Evolutionary conservation across 2,888 invertebrate genomes (phyloP).

Genomic region (Theretra japonica): DNA sequence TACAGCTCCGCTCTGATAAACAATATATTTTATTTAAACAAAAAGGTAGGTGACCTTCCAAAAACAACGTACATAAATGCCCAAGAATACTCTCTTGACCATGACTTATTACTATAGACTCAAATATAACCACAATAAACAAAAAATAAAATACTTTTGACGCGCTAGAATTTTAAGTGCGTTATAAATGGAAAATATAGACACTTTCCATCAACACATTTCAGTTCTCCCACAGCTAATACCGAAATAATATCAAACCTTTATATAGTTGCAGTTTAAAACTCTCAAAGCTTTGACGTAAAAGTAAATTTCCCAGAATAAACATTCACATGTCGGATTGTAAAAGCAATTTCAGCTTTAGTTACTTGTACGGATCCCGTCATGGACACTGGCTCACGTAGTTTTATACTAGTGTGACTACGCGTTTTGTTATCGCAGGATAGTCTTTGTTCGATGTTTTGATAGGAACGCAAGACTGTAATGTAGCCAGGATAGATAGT

Average conservation of each 20-base stretch:
- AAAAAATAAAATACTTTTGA: not conserved
- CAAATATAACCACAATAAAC: not conserved
- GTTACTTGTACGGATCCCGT: conserved; percentile 33
- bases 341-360: conserved; percentile 43
- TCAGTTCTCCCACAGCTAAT: not conserved
- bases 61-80: not conserved
- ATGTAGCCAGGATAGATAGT: too few relatives aligned
- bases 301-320: conserved; percentile 49
- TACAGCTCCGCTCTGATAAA: not conserved
- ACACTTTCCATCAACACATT: conserved; percentile 16
- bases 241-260: conserved; percentile 13
- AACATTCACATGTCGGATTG: conserved; percentile 42
- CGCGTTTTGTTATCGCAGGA: not conserved
- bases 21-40: not conserved
- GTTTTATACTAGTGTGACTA: conserved; percentile 22
- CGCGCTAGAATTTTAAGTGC: not conserved
- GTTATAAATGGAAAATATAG: not conserved
- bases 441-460: not conserved
- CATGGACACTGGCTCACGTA: conserved; percentile 29
- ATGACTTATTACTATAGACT: not conserved
- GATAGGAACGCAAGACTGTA: too few relatives aligned
- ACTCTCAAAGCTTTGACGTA: conserved; percentile 47
- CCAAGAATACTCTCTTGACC: not conserved
- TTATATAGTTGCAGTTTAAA: conserved; percentile 34
- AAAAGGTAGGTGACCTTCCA: not conserved